A percentile compares a stretch with the other conserved stretches of the same genome.
phyloP scores from a whole-genome alignment of 2,113 vertebrate species.

The Herpailurus yagouaroundi region DNA sequence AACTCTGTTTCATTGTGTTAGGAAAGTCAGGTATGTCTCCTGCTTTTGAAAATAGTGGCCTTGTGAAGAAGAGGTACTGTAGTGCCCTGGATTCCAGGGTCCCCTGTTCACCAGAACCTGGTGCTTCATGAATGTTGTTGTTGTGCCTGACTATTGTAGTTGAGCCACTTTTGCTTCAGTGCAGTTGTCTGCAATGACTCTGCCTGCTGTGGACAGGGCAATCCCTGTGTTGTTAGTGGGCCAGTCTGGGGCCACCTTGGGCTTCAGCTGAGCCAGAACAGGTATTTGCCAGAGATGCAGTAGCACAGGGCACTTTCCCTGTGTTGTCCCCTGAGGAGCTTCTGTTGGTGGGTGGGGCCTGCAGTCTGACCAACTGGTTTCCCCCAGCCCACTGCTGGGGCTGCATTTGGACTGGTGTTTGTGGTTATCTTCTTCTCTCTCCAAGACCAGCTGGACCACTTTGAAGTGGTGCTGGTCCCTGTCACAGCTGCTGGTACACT shows the following conservation, averaged over 20 bases:
- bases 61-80: not conserved
- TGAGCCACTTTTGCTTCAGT: not conserved
- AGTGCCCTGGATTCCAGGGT: not conserved
- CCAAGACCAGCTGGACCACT: not conserved
- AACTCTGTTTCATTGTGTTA: not conserved
- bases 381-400: not conserved
- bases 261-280: not conserved
- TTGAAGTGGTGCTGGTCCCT: not conserved
- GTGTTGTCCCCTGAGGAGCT: not conserved
- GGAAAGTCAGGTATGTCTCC: not conserved
- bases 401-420: not conserved
- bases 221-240: not conserved
- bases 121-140: not conserved
- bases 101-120: not conserved
- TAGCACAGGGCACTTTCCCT: not conserved
- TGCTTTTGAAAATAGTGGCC: not conserved
- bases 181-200: not conserved
- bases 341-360: not conserved
- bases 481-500: not conserved
- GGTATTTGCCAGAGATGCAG: not conserved
- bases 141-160: not conserved
- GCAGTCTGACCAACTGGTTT: not conserved
- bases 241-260: not conserved
- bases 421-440: not conserved
- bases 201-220: not conserved